phyloP scores from a whole-genome alignment of 2,113 vertebrate genomes.

The Lagenorhynchus albirostris region DNA sequence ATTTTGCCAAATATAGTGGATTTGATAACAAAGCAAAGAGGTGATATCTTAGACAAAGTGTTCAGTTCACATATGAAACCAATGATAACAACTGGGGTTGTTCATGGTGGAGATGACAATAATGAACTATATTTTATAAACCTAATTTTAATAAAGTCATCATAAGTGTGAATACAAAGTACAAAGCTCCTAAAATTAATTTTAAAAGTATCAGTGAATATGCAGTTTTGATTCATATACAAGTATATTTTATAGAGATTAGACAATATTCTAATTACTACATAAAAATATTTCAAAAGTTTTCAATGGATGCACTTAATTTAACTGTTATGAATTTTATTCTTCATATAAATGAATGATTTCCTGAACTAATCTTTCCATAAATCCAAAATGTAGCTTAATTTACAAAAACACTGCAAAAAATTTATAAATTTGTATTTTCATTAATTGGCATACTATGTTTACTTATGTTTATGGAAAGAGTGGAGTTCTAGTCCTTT shows the following conservation, averaged over 20 bases:
- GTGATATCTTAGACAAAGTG: not conserved
- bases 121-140: not conserved
- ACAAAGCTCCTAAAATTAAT: not conserved
- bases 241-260: not conserved
- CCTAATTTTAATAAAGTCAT: not conserved
- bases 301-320: not conserved
- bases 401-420: not conserved
- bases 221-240: not conserved
- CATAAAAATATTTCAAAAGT: not conserved
- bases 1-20: not conserved
- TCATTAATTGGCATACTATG: not conserved
- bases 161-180: not conserved
- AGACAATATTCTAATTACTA: not conserved
- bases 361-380: not conserved
- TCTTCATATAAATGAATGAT: not conserved
- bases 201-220: not conserved
- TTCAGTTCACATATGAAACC: not conserved
- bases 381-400: not conserved
- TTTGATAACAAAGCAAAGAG: not conserved
- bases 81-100: not conserved
- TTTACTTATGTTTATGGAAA: not conserved
- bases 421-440: not conserved
- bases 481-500: not conserved
- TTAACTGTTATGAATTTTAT: not conserved
- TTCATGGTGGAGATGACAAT: not conserved